Percentiles rank a stretch among this genome's conserved stretches.
Conservation (phyloP, 2,888 invertebrate genomes). For the Mesoligia furuncula region DNA sequence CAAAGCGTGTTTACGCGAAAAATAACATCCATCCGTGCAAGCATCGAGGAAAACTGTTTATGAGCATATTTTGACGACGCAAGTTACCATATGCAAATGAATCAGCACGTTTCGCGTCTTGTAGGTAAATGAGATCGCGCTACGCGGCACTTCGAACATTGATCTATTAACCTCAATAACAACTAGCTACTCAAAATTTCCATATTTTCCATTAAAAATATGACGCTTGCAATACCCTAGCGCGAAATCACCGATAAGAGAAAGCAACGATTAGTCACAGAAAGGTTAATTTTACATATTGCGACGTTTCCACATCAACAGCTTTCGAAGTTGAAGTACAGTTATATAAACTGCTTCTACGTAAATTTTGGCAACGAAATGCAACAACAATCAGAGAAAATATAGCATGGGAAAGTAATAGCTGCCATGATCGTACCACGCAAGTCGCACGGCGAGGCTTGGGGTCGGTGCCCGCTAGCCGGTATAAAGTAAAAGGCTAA, state of each 20-base stretch:
- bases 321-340: constrained; percentile 70
- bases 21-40: constrained; percentile 52
- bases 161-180: constrained; percentile 88
- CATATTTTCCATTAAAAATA: constrained; percentile 72
- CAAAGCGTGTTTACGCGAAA: constrained; percentile 57
- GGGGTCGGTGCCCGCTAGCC: constrained; percentile 93
- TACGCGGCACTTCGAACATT: constrained; percentile 88
- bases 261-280: constrained; percentile 87
- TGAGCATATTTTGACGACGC: constrained; percentile 61
- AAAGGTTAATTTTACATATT: constrained; percentile 86
- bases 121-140: constrained; percentile 82
- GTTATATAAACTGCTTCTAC: constrained; percentile 83
- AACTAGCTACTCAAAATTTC: constrained; percentile 70
- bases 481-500: constrained; percentile 86
- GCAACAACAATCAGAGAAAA: constrained; percentile 63
- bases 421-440: constrained; percentile 90
- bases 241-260: constrained; percentile 85
- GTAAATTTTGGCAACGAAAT: constrained; percentile 62
- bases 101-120: constrained; percentile 88
- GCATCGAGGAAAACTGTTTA: constrained; percentile 55
- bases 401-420: constrained; percentile 85
- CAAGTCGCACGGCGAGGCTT: constrained; percentile 90
- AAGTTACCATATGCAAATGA: constrained; percentile 87
- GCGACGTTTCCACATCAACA: constrained; percentile 80
- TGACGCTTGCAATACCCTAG: constrained; percentile 72